Conservation (phyloP, 2,113 vertebrate species). For the Siniperca chuatsi region DNA sequence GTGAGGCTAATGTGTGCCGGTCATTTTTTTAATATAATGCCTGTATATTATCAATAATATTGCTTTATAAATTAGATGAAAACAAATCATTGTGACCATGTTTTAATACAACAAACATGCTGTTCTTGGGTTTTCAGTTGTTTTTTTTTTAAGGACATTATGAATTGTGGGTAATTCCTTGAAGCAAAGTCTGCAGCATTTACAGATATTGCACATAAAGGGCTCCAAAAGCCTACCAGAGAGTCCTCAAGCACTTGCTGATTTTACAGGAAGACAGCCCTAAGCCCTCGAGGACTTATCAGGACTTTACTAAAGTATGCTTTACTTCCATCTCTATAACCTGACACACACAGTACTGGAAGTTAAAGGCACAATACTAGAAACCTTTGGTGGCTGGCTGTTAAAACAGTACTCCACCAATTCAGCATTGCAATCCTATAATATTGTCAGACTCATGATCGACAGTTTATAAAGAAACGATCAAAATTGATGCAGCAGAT, state of each 20-base stretch:
- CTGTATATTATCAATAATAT: background rate
- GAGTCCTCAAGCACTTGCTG: slow-evolving; percentile 20
- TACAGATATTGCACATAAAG: slow-evolving; percentile 5
- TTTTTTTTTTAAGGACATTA: background rate
- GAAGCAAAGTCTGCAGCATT: slow-evolving; percentile 9
- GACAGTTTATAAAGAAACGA: background rate
- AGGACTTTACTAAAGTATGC: slow-evolving; percentile 5
- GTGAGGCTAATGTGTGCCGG: background rate
- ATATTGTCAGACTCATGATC: background rate
- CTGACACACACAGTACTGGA: slow-evolving; percentile 5
- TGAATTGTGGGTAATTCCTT: slow-evolving; percentile 6
- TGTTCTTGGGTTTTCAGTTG: background rate
- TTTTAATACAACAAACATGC: background rate
- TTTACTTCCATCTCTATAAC: background rate
- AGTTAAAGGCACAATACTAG: background rate
- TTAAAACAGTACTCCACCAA: background rate
- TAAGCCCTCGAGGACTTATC: slow-evolving; percentile 6
- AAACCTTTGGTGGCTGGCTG: background rate
- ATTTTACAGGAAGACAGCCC: slow-evolving; percentile 9
- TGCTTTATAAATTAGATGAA: background rate
- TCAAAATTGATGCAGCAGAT: no score
- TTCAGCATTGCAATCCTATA: background rate
- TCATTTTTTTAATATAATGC: background rate
- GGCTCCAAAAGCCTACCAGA: background rate
- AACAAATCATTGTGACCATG: background rate